These are phyloP conservation scores for Uloborus diversus DNA, from an alignment of 1,140 invertebrate genomes.

Conservation along the genomic window DNA sequence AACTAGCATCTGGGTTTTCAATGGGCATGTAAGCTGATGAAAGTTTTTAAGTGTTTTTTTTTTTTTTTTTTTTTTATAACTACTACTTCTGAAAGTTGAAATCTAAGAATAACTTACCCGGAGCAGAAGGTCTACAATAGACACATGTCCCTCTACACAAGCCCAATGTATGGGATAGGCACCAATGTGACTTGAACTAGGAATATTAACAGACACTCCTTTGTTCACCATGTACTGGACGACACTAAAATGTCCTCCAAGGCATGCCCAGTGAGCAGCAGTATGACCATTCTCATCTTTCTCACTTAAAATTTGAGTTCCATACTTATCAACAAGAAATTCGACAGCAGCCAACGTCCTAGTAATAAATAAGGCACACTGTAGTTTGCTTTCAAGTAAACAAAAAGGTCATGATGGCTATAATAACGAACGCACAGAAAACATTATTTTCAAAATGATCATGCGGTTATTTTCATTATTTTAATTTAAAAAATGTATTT, in stretches of 20 bases:
- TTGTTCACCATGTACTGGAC: conserved; percentile 83
- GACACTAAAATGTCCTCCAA: conserved; percentile 85
- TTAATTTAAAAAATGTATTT: no score
- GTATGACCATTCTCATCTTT: conserved; percentile 91
- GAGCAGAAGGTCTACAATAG: conserved; percentile 82
- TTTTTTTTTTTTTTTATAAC: no score
- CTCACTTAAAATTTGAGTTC: conserved; percentile 50
- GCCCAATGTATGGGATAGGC: conserved; percentile 93
- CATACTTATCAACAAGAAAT: conserved; percentile 57
- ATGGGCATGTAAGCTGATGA: no score
- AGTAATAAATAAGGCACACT: conserved; percentile 22
- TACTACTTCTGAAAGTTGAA: no score
- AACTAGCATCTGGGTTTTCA: no score
- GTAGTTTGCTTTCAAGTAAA: no score
- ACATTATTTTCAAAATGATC: no score
- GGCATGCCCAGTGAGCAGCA: conserved; percentile 88
- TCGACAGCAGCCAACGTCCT: conserved; percentile 57
- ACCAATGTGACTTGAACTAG: conserved; percentile 86
- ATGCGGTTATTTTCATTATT: no score
- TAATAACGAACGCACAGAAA: no score
- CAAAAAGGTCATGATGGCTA: no score
- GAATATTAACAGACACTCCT: conserved; percentile 82
- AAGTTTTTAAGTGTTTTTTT: no score
- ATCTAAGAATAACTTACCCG: no score
- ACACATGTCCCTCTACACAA: conserved; percentile 84